These are phyloP conservation scores for Propithecus deckenii DNA, from an alignment of 2,797 vertebrate species.

Conservation along the genomic window DNA sequence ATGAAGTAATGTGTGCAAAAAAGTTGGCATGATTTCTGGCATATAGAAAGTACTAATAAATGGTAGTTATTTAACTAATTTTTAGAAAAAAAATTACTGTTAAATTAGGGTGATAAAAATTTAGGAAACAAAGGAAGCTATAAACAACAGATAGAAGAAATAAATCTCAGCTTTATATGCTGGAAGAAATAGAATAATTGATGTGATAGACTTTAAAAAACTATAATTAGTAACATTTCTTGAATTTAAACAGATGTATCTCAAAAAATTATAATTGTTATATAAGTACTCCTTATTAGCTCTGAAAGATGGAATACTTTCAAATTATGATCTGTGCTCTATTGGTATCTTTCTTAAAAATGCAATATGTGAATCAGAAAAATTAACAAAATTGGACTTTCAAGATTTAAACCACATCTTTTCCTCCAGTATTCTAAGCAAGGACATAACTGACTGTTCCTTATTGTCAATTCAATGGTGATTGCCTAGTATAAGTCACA, in stretches of 20 bases:
- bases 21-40: not conserved
- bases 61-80: not conserved
- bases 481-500: too few species aligned
- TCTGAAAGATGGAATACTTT: not conserved
- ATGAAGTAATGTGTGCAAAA: not conserved
- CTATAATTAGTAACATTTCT: not conserved
- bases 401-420: not conserved
- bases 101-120: not conserved
- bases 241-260: conserved; percentile 20
- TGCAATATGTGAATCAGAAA: not conserved
- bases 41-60: not conserved
- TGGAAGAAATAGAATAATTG: not conserved
- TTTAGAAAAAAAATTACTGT: not conserved
- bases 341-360: not conserved
- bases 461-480: too few species aligned
- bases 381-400: not conserved
- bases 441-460: too few species aligned
- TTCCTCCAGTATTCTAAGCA: too few species aligned
- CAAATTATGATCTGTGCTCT: not conserved
- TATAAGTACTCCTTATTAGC: not conserved
- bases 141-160: not conserved
- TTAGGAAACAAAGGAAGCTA: not conserved
- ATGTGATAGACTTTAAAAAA: not conserved
- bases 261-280: not conserved
- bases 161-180: not conserved